Base-by-base conservation (phyloP, 2,888 invertebrate species). In the Tryphoninae sp. region DNA sequence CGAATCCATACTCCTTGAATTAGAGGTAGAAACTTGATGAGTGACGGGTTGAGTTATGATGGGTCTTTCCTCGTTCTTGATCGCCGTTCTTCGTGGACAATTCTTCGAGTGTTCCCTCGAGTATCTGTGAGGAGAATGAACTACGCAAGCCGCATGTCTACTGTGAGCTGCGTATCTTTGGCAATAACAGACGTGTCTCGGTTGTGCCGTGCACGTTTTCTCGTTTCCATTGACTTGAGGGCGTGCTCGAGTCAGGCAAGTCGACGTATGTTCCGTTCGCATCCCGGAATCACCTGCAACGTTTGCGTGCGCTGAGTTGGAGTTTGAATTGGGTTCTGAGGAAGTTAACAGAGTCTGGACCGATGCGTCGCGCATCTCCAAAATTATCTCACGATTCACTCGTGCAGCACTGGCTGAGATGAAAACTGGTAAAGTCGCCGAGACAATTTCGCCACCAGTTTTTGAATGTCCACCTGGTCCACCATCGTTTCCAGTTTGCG, bases 381-480 rank as follows among this genome's bases (percentile, higher is more conserved):
- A n/a, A 13, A 19, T 49, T 11, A 16, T 59, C 22, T 62, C 33
- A 11, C 58, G 68, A 40, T 73, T 68, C 8, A 1, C 9, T 22
- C 51, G 33, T 7, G 59, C 26, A 11, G 67, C 2, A 19, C 42
- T 19, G 1, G 53, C 6, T 0, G 75, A 53, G 11, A 51, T 40
- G 6, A 73, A 9, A 2, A 58, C 55, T 11, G 83, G 77, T 0
- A 82, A 53, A 9, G 77, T 65, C 2, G 86, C 85, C 0, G 89
- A 89, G 0, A 89, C 85, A 3, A 91, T 90, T 79, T 89, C 89
- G 0, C 88, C 89, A 0, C 90, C 90, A 0, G 89, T 90, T 80
- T 88, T 90, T 0, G 91, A 91, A 33, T 89, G 88, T 0, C 88
- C 89, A 11, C 79, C 77, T 1, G 79, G 77, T 4, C 83, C 85